Evolutionary conservation across 2,888 invertebrate genomes (phyloP), one percentile per base, ranked within the genome.

Genomic region (Drosophila nr. perissopoda): DNA sequence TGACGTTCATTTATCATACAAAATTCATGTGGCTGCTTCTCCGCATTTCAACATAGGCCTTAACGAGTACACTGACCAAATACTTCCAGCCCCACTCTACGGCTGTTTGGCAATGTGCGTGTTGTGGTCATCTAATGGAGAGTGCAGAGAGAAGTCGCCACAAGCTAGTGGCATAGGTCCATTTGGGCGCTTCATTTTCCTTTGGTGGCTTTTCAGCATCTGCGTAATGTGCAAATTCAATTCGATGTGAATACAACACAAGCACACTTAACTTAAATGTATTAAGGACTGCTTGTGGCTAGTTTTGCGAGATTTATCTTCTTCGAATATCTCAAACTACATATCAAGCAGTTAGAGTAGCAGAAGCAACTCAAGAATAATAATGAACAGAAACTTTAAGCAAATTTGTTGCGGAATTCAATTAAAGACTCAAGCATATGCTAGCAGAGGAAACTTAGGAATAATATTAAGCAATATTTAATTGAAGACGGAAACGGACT

Each of bases 1-100:
- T 83, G 79, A 83, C 80, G 82, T 73, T 81, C 82, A 88, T 87
- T 82, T 83, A 87, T 87, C 82, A 87, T 88, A 79, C 67, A 74
- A 83, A 81, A 87, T 87, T 85, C 88, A 87, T 88, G 88, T 81
- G 81, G 70, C 84, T 79, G 81, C 60, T 59, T 59, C 21, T 52
- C 33, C 36, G 42, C 38, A 66, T 70, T 71, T 68, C 75, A 52
- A 63, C 78, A 57, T 60, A 38, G 57, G 65, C 63, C 77, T 70
- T 67, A 67, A 18, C 69, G 64, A 67, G 49, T 63, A 52, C 54
- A 25, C 56, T 34, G 60, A 49, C 52, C 56, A 60, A 71, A 71
- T 8, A 11, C 11, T 33, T 42, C 27, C 49, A 7, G 7, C n/a
- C 21, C 54, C 58, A 27, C 33, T 31, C 52, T n/a, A 16, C 16